phyloP scores from a whole-genome alignment of 2,797 vertebrate species.

The Characodon lateralis region DNA sequence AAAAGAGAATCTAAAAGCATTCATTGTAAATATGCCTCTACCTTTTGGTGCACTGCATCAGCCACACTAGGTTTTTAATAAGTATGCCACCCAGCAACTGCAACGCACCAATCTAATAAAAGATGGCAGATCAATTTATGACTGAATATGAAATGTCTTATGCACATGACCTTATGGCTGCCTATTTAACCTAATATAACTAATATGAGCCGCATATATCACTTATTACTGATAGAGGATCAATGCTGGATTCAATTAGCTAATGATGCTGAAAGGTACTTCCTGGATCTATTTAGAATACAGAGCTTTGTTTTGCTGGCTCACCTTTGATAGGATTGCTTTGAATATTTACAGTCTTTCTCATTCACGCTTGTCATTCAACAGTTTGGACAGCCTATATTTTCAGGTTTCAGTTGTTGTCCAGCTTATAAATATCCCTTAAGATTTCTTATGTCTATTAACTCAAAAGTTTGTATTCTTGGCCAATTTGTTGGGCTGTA shows the following conservation, averaged over 20 bases:
- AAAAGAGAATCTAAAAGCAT: neutral
- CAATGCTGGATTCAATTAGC: conserved; percentile 80
- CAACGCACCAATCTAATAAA: conserved; percentile 72
- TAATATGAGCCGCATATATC: conserved; percentile 79
- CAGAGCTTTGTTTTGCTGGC: conserved; percentile 34
- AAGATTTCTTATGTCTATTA: neutral
- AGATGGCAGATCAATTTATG: conserved; percentile 76
- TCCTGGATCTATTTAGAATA: conserved; percentile 72
- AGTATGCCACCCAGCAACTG: conserved; percentile 44
- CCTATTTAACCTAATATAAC: conserved; percentile 81
- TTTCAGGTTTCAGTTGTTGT: neutral
- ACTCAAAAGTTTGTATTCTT: neutral
- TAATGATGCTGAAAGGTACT: conserved; percentile 74
- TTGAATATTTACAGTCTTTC: conserved; percentile 5
- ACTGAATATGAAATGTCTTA: conserved; percentile 60
- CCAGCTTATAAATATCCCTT: neutral
- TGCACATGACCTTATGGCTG: conserved; percentile 72
- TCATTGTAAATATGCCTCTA: conserved; percentile 23
- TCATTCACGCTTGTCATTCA: neutral
- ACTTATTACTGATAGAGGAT: conserved; percentile 80
- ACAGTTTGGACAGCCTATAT: neutral
- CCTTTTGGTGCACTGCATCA: conserved; percentile 35
- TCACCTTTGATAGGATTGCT: conserved; percentile 37
- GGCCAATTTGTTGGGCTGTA: neutral
- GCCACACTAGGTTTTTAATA: conserved; percentile 45